Evolutionary conservation across 2,113 vertebrate genomes (phyloP), one percentile per base, ranked within the genome.

Genomic region (Pongo abelii): DNA sequence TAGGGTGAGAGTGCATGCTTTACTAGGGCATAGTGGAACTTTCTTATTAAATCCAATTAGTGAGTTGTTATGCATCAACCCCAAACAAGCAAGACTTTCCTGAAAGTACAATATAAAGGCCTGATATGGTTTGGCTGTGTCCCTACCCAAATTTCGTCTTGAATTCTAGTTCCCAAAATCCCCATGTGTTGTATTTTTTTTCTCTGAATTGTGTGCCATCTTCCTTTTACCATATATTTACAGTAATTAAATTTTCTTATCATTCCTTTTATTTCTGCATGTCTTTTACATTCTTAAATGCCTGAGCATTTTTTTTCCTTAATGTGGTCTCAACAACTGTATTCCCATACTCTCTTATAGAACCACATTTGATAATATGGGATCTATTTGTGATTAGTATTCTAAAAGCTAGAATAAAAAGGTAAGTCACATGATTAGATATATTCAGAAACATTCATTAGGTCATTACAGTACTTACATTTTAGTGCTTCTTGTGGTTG

Each of bases 151-250:
- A 64, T 64, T 32, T 30, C 61, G 6, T 64, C 61, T 64, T 64
- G 61, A 30, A 14, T 64, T 64, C 2, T 64, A 64, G 61, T 64
- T 64, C 61, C 61, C 12, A 6, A 30, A 64, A 64, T 64, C 27
- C 61, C 61, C 27, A 13, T 64, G 12, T 64, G 61, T 64, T 64
- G 61, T 64, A 64, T 30, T 64, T 30, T 55, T 70, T 95, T 69
- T 64, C 70, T 75, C 57, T 74, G 64, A 96, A 48, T 43, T 72
- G 1, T 40, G 40, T 32, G 12, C 20, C 17, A 14, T 83, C 77
- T 95, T 64, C 50, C 64, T 88, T 92, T 96, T 43, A 84, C 9
- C 32, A 55, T 59, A 70, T 84, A 16, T 59, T 85, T 94, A 61
- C 72, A 88, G 12, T 59, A 55, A 83, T 75, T 83, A 67, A 32